phyloP scores from a whole-genome alignment of 2,113 vertebrate genomes.

The Falco punctatus region DNA sequence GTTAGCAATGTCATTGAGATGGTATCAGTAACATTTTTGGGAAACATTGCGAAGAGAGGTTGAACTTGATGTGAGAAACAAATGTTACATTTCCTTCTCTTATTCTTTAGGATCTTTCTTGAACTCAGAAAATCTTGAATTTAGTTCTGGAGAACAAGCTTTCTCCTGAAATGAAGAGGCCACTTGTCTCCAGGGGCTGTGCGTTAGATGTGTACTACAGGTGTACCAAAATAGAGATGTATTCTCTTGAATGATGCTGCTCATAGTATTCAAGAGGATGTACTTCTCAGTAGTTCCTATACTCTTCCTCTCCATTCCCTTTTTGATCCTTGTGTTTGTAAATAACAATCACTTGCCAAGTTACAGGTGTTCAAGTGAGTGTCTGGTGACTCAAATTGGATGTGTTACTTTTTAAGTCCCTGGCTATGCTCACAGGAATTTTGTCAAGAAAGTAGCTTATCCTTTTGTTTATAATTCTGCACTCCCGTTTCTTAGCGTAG shows the following conservation, averaged over 20 bases:
- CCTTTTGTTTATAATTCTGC: background rate
- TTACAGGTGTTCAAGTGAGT: background rate
- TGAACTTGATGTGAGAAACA: background rate
- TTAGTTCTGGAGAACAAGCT: background rate
- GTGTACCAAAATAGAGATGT: background rate
- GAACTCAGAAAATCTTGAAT: background rate
- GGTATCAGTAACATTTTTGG: background rate
- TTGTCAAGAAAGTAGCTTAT: background rate
- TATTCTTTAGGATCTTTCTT: background rate
- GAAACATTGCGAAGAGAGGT: background rate
- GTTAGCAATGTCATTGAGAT: background rate
- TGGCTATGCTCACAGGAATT: background rate
- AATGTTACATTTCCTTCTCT: background rate
- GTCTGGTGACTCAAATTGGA: background rate
- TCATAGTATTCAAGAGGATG: rapidly evolving
- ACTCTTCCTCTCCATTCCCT: background rate
- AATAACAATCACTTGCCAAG: background rate
- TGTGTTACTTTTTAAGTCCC: background rate
- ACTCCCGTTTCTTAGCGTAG: rapidly evolving
- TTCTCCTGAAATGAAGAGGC: background rate
- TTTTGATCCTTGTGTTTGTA: background rate
- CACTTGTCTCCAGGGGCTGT: background rate
- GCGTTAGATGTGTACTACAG: background rate
- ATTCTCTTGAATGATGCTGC: background rate
- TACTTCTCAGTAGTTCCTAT: background rate